These are phyloP conservation scores for Athalia rosae DNA, from an alignment of 2,888 invertebrate species.

Conservation along the genomic window DNA sequence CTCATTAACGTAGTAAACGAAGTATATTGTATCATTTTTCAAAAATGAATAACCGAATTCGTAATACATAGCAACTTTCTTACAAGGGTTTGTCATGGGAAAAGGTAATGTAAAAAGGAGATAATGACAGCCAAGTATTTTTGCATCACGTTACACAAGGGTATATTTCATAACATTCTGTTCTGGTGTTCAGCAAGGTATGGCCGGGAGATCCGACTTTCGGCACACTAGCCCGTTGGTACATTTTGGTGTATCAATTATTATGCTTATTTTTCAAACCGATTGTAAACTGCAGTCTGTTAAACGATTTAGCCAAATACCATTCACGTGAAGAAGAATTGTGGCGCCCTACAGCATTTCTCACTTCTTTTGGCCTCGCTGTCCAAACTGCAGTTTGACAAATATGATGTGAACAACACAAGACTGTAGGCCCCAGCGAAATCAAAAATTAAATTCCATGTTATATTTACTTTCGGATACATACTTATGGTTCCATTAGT, in stretches of 20 bases:
- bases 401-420: too few species aligned
- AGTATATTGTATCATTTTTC: too few species aligned
- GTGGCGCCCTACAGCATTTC: neutral
- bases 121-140: slow-evolving; percentile 24
- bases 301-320: slow-evolving; percentile 26
- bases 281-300: slow-evolving; percentile 31
- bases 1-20: too few species aligned
- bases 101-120: neutral
- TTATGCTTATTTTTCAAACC: slow-evolving; percentile 31
- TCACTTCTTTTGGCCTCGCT: neutral
- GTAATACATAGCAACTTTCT: neutral
- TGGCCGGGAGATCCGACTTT: slow-evolving; percentile 40
- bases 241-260: slow-evolving; percentile 32
- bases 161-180: slow-evolving; percentile 64
- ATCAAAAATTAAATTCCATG: too few species aligned
- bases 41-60: too few species aligned
- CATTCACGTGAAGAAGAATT: neutral
- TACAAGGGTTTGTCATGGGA: neutral
- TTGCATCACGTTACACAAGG: slow-evolving; percentile 63
- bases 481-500: too few species aligned
- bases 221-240: neutral
- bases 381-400: neutral
- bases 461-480: too few species aligned
- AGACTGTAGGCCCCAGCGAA: too few species aligned
- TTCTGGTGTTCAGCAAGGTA: slow-evolving; percentile 49